A percentile compares a stretch with the other conserved stretches of the same genome.
Conservation (phyloP, 2,113 vertebrate species). For the Apteryx owenii region DNA sequence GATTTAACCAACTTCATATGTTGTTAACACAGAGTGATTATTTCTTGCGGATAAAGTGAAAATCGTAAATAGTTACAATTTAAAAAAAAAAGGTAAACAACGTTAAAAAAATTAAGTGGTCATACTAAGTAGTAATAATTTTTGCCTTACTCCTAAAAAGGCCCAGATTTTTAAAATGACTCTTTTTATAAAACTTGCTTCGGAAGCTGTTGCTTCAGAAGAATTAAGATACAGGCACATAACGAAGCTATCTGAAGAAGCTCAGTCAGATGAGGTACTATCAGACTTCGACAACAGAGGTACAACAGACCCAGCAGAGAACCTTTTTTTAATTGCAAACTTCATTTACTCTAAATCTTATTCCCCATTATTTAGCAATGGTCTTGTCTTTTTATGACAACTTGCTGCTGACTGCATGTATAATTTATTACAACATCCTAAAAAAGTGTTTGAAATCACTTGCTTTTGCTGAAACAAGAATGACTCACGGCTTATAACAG, state of each 20-base stretch:
- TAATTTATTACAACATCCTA: not conserved
- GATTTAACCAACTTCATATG: not conserved
- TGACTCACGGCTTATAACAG: not conserved
- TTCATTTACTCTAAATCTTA: not conserved
- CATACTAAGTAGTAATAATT: not conserved
- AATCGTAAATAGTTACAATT: not conserved
- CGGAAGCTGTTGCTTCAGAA: not conserved
- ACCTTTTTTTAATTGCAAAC: not conserved
- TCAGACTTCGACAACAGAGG: not conserved
- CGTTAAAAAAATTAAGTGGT: not conserved
- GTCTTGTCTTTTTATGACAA: not conserved
- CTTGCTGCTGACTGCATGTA: not conserved
- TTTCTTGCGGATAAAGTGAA: not conserved
- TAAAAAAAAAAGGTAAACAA: not conserved
- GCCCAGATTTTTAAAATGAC: not conserved
- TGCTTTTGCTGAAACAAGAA: not conserved
- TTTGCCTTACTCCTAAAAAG: not conserved
- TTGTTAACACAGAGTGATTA: not conserved
- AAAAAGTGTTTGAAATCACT: not conserved
- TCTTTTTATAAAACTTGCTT: not conserved
- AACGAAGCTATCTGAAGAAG: not conserved
- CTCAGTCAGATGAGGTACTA: not conserved
- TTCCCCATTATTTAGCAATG: not conserved
- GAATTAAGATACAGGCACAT: not conserved
- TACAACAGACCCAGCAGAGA: not conserved